These are phyloP conservation scores for Argyresthia albistria DNA, from an alignment of 2,888 invertebrate species.

Conservation along the genomic window DNA sequence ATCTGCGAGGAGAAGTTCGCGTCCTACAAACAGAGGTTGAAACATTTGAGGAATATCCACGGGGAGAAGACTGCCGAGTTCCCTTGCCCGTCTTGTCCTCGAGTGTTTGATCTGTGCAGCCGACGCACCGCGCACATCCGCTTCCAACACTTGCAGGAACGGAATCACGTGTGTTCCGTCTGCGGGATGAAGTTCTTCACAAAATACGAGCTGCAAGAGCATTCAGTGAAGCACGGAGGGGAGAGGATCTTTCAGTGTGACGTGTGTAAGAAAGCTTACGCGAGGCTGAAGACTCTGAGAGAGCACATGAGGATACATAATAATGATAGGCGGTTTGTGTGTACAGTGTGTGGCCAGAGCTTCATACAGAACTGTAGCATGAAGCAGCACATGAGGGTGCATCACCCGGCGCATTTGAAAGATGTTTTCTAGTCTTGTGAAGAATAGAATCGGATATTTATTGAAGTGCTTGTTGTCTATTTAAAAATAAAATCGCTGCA, in stretches of 20 bases:
- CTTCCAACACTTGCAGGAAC: constrained; percentile 55
- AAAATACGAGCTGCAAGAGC: constrained; percentile 68
- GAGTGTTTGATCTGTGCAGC: constrained; percentile 55
- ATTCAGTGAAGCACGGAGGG: constrained; percentile 67
- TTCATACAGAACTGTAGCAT: constrained; percentile 61
- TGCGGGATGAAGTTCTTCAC: constrained; percentile 70
- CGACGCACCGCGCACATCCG: constrained; percentile 51
- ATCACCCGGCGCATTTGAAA: constrained; percentile 48
- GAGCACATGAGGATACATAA: constrained; percentile 64
- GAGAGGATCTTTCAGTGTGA: constrained; percentile 68
- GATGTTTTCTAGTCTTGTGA: constrained; percentile 22
- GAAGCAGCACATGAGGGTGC: constrained; percentile 56
- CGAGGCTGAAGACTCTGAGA: constrained; percentile 51
- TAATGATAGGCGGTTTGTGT: constrained; percentile 52
- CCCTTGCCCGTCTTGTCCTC: constrained; percentile 53
- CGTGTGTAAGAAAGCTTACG: constrained; percentile 63
- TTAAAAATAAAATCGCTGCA: too few species aligned
- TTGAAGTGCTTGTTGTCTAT: too few species aligned
- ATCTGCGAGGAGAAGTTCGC: constrained; percentile 59
- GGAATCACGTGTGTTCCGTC: constrained; percentile 58
- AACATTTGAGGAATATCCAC: constrained; percentile 48
- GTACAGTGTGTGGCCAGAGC: constrained; percentile 50
- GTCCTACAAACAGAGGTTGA: constrained; percentile 52
- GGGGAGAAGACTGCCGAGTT: constrained; percentile 53
- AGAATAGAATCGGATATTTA: too few species aligned